phyloP scores from a whole-genome alignment of 2,113 vertebrate species.

The Callaeas wilsoni region DNA sequence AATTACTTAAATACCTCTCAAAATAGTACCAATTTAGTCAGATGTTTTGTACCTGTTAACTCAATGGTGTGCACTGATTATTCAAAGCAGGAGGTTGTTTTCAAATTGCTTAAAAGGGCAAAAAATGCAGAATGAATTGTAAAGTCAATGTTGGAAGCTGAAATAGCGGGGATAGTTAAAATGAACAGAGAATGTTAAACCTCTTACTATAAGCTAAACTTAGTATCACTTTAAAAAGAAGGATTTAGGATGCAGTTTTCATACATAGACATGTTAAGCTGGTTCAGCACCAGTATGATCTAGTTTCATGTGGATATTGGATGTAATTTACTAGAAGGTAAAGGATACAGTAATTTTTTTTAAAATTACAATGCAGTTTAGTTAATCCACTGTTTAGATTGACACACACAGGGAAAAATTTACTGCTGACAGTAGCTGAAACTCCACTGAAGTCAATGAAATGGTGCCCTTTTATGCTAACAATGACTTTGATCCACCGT shows the following conservation, averaged over 20 bases:
- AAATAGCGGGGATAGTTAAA: constrained; percentile 51
- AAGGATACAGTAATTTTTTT: constrained; percentile 73
- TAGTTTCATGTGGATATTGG: constrained; percentile 58
- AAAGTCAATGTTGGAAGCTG: constrained; percentile 56
- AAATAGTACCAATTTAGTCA: constrained; percentile 53
- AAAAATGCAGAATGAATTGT: constrained; percentile 38
- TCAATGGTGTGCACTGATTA: constrained; percentile 71
- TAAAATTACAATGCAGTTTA: constrained; percentile 71
- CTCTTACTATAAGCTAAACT: constrained; percentile 74
- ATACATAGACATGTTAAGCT: constrained; percentile 56
- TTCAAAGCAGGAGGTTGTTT: constrained; percentile 54
- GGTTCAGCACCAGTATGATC: constrained; percentile 57
- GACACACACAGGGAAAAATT: not conserved
- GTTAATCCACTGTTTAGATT: constrained; percentile 67
- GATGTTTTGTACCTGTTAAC: constrained; percentile 52
- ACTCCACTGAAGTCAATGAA: not conserved
- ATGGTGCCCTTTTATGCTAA: constrained; percentile 22
- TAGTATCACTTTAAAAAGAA: constrained; percentile 67
- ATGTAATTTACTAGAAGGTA: constrained; percentile 59
- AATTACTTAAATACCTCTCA: constrained; percentile 69
- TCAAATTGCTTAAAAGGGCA: constrained; percentile 53
- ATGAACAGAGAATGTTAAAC: constrained; percentile 57
- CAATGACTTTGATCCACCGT: constrained; percentile 15
- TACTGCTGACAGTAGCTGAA: constrained; percentile 22
- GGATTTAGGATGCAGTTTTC: constrained; percentile 67